Conservation (phyloP, 2,888 invertebrate genomes). For the Ophion slaviceki region DNA sequence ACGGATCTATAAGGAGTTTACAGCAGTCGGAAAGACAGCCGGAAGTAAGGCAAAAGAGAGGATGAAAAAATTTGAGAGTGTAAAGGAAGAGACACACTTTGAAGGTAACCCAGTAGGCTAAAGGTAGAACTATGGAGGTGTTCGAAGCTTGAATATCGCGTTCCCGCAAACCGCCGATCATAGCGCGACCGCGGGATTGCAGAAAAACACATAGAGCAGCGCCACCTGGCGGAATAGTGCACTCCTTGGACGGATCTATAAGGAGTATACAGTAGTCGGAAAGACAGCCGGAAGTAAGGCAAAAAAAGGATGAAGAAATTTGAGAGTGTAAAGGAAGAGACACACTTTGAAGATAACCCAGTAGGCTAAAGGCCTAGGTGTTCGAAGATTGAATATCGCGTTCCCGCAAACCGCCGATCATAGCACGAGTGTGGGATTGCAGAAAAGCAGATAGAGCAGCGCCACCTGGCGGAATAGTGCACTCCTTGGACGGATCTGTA, state of each 20-base stretch:
- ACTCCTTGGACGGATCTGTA: constrained; percentile 7
- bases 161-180: neutral
- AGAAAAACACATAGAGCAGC: neutral
- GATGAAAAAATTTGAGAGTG: constrained; percentile 6
- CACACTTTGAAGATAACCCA: no score
- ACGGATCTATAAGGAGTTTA: constrained; percentile 3
- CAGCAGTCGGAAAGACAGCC: neutral
- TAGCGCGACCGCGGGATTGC: neutral
- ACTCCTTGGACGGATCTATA: constrained; percentile 6
- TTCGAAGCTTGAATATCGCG: no score
- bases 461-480: constrained; percentile 15
- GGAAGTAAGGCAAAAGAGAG: constrained; percentile 28
- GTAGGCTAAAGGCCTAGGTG: no score
- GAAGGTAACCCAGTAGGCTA: no score
- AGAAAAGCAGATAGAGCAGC: neutral
- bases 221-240: constrained; percentile 15
- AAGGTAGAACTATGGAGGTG: no score
- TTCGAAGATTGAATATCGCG: no score
- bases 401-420: neutral
- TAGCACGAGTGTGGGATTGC: neutral
- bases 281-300: constrained; percentile 33
- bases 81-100: constrained; percentile 20
- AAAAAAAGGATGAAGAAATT: neutral
- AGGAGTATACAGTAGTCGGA: neutral
- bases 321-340: constrained; percentile 32